phyloP scores from a whole-genome alignment of 2,797 vertebrate genomes.

The Simalia tracyae region DNA sequence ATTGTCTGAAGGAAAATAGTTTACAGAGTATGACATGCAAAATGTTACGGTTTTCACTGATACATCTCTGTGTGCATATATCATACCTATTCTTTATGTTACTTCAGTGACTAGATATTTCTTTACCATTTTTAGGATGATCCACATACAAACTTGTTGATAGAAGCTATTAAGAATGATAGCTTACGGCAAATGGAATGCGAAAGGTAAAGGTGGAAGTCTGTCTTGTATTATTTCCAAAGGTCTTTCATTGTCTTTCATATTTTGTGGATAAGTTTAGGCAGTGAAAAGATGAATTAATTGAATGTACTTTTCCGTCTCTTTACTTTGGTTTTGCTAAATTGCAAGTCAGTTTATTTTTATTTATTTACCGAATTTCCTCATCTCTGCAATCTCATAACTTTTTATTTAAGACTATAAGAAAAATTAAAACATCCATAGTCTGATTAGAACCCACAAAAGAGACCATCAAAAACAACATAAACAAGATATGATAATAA shows the following conservation, averaged over 20 bases:
- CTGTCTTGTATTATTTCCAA: background rate
- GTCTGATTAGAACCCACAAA: too few species aligned
- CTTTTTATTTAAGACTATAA: too few species aligned
- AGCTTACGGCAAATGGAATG: constrained; percentile 89
- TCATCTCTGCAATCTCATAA: background rate
- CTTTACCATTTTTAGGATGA: constrained; percentile 81
- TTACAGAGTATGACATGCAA: background rate
- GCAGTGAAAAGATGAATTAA: background rate
- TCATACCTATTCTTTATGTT: background rate
- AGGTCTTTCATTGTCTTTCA: background rate
- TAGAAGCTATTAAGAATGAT: constrained; percentile 95
- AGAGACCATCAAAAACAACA: too few species aligned
- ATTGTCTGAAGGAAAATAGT: background rate
- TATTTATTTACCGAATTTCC: background rate
- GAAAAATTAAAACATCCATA: too few species aligned
- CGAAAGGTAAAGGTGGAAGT: constrained; percentile 78
- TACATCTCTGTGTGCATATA: background rate
- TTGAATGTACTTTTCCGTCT: background rate
- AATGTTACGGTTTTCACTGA: background rate
- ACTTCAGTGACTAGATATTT: background rate
- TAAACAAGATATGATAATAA: too few species aligned
- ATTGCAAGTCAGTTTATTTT: background rate
- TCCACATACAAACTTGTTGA: constrained; percentile 83
- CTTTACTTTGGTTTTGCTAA: background rate
- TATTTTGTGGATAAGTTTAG: background rate